Base-by-base conservation (phyloP, 2,797 vertebrate species). In the Synanceia verrucosa region DNA sequence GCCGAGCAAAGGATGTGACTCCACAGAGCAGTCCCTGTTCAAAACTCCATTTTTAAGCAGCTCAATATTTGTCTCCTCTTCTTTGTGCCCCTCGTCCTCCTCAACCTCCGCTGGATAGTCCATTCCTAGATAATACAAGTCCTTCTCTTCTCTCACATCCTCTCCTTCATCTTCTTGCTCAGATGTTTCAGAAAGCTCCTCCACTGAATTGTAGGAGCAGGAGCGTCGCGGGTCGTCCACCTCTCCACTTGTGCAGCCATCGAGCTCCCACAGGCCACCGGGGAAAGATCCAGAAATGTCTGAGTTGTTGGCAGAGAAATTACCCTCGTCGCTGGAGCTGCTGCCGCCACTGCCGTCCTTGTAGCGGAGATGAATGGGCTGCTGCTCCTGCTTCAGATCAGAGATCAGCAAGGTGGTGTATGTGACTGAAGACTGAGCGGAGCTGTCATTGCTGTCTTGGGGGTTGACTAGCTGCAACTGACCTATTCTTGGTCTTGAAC, bases 131-230 rank as follows among this genome's bases (percentile, higher is more conserved):
- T 97, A 97, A 34, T 70, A 96, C 8, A 96, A 81, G 70, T 93
- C 84, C 60, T 82, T 91, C 57, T 88, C 83, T 13, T 67, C 81
- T 34, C 34, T 82, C 4, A 3, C 58, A 9, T 67, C 78, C 3
- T 59, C 70, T 2, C 86, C 92, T 2, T 87, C 91, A 0, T 94
- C 93, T 16, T 83, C 88, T 12, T 93, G 92, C 26, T 96, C 94
- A 0, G 89, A 93, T 1, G 93, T 88, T 83, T 96, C 95, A 0
- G 95, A 97, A 65, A 97, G 94, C 23, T 95, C 95, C 75, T 96
- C 95, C 0, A 95, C 94, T 0, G 96, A 96, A 74, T 94, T 76
- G 83, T 94, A 90, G 63, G 92, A 94, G 87, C 93, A 81, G 61
- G 92, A 93, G 70, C 69, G 85, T 11, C 85, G 84, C 3, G 87